Conservation (phyloP, 2,113 vertebrate species). For the Aspiorhynchus laticeps region DNA sequence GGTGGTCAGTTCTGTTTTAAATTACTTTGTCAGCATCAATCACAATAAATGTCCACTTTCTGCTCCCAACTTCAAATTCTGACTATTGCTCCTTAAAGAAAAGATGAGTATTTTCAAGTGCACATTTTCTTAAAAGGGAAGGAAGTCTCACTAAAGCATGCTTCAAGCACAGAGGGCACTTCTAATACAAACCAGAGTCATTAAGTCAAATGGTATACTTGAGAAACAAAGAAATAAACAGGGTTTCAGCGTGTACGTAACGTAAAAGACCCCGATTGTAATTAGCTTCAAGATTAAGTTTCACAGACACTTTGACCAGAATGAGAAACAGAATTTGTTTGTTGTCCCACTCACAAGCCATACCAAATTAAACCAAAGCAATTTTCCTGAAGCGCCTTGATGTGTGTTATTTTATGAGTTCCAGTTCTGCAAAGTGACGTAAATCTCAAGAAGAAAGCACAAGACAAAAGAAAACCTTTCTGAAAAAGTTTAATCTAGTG, state of each 20-base stretch:
- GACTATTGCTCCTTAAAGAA: neutral
- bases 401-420: neutral
- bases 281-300: conserved; percentile 28
- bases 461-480: neutral
- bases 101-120: conserved; percentile 54
- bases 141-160: conserved; percentile 63
- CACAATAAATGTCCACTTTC: conserved; percentile 60
- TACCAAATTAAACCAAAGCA: conserved; percentile 14
- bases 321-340: neutral
- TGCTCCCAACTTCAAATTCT: conserved; percentile 52
- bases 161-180: conserved; percentile 59
- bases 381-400: neutral
- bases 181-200: conserved; percentile 56
- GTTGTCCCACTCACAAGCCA: neutral
- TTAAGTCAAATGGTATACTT: conserved; percentile 55
- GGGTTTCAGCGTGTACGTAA: neutral
- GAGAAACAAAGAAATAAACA: conserved; percentile 38
- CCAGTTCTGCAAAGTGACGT: conserved; percentile 6
- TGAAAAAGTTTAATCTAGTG: neutral
- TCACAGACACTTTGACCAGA: conserved; percentile 13
- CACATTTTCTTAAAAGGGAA: conserved; percentile 54
- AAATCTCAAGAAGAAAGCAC: neutral
- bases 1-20: conserved; percentile 56
- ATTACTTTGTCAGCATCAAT: conserved; percentile 63
- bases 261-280: conserved; percentile 26